Percentiles rank a stretch among this genome's conserved stretches.
Evolutionary conservation across 2,888 invertebrate genomes (phyloP).

Genomic region (Alsophila aescularia): DNA sequence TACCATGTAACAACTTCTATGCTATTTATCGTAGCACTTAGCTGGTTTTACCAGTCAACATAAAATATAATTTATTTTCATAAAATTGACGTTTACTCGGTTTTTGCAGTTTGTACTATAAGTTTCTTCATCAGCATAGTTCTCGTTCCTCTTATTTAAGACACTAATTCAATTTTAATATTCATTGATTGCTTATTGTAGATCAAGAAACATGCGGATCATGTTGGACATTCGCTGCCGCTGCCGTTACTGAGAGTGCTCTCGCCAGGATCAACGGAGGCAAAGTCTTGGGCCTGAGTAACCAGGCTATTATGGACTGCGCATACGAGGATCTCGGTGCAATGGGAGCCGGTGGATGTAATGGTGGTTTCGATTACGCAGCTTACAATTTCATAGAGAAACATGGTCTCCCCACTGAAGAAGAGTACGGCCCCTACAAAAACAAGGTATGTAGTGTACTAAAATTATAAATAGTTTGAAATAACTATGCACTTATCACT

Average conservation of each 20-base stretch:
- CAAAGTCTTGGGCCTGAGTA: slow-evolving; percentile 57
- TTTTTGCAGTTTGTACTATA: no score
- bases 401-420: slow-evolving; percentile 91
- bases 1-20: no score
- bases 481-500: no score
- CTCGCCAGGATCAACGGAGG: slow-evolving; percentile 61
- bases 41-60: no score
- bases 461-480: no score
- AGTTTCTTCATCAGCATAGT: no score
- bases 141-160: no score
- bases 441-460: slow-evolving; percentile 82
- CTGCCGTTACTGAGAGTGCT: slow-evolving; percentile 63
- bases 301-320: slow-evolving; percentile 69
- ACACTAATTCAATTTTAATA: no score
- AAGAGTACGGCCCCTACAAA: slow-evolving; percentile 94
- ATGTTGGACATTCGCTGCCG: slow-evolving; percentile 65
- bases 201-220: slow-evolving; percentile 59
- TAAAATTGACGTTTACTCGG: no score
- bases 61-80: no score
- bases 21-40: no score
- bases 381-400: background rate
- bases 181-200: no score
- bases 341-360: slow-evolving; percentile 92
- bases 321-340: slow-evolving; percentile 26
- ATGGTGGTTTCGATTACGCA: slow-evolving; percentile 88